phyloP scores from a whole-genome alignment of 1,140 invertebrate species.

The Leptinotarsa texana region DNA sequence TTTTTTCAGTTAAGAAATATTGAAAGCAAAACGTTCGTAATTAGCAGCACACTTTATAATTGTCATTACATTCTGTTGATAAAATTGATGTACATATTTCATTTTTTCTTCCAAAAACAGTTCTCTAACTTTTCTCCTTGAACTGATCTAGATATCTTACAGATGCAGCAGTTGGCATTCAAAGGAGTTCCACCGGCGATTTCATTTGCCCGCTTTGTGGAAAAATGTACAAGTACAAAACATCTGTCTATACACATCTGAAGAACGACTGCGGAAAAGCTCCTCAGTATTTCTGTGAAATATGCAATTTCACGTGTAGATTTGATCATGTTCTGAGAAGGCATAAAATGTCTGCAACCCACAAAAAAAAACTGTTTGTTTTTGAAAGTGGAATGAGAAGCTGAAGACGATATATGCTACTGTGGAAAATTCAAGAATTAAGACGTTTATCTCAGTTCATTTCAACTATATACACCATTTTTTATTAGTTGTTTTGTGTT shows the following conservation, averaged over 20 bases:
- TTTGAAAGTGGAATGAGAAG: no score
- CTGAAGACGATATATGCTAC: no score
- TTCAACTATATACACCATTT: no score
- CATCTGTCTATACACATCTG: slow-evolving; percentile 58
- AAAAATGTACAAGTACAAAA: slow-evolving; percentile 54
- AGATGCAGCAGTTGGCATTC: neutral
- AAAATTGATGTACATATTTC: neutral
- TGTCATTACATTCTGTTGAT: neutral
- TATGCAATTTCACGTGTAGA: slow-evolving; percentile 42
- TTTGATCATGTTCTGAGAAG: slow-evolving; percentile 43
- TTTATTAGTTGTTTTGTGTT: no score
- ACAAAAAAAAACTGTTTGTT: slow-evolving; percentile 30
- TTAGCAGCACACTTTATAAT: neutral
- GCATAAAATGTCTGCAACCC: slow-evolving; percentile 39
- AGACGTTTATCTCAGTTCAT: no score
- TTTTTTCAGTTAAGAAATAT: no score
- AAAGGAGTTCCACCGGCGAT: neutral
- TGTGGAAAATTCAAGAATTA: no score
- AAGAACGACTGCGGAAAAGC: slow-evolving; percentile 60
- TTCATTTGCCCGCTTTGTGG: slow-evolving; percentile 52
- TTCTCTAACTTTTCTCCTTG: neutral
- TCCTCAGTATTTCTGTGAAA: slow-evolving; percentile 37
- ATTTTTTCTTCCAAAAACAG: neutral
- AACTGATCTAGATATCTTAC: neutral
- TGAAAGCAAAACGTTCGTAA: neutral